Percentiles rank a stretch among this genome's conserved stretches.
Evolutionary conservation across 2,888 invertebrate species (phyloP).

Genomic region (Onchidella celtica): DNA sequence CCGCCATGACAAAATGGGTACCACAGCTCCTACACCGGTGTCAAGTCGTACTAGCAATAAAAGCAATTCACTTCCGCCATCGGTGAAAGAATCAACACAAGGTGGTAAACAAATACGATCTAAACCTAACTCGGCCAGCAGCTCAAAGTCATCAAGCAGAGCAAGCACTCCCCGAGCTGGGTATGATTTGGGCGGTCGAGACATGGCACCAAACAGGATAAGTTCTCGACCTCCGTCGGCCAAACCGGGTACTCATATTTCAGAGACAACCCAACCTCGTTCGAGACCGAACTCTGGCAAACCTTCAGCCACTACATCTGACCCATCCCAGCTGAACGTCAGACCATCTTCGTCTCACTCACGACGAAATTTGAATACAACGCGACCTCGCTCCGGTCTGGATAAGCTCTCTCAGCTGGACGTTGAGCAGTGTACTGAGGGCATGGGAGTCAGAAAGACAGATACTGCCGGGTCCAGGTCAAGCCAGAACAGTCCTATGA

Average conservation of each 20-base stretch:
- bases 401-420: background rate
- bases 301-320: background rate
- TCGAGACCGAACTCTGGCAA: background rate
- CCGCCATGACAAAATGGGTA: background rate
- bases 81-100: background rate
- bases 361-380: background rate
- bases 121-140: background rate
- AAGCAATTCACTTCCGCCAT: background rate
- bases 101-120: background rate
- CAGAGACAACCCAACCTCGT: background rate
- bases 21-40: background rate
- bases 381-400: background rate
- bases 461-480: background rate
- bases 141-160: slow-evolving; percentile 1
- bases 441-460: background rate
- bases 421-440: background rate
- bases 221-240: slow-evolving; percentile 16
- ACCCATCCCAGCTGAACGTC: background rate
- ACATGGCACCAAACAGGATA: background rate
- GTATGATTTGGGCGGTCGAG: background rate
- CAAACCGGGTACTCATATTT: background rate
- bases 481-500: background rate
- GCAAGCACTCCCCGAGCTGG: background rate
- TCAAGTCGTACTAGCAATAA: background rate
- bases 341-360: background rate